These are phyloP conservation scores for Chelonus formosanus DNA, from an alignment of 2,888 invertebrate species.

Conservation along the genomic window DNA sequence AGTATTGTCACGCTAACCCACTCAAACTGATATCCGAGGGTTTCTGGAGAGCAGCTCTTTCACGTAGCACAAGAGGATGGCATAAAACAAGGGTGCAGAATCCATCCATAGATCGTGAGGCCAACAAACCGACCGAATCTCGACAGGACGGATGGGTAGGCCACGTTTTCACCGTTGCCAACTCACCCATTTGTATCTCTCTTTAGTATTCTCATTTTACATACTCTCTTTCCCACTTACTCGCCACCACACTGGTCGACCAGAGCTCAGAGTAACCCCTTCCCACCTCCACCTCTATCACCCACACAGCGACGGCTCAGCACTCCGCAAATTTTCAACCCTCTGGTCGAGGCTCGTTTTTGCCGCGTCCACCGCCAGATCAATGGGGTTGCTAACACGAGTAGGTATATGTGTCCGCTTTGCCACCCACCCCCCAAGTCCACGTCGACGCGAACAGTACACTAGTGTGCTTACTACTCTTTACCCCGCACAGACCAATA, in stretches of 20 bases:
- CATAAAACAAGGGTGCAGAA: constrained; percentile 42
- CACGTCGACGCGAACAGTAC: neutral
- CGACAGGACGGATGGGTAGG: constrained; percentile 58
- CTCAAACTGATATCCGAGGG: constrained; percentile 57
- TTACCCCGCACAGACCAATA: constrained; percentile 10
- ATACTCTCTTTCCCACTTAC: constrained; percentile 1
- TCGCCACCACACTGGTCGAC: constrained; percentile 6
- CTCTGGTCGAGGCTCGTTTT: constrained; percentile 54
- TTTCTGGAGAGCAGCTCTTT: constrained; percentile 34
- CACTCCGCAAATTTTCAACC: constrained; percentile 59
- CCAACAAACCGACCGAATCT: constrained; percentile 61
- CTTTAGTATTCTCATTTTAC: constrained; percentile 19
- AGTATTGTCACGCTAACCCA: constrained; percentile 56
- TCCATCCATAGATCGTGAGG: constrained; percentile 57
- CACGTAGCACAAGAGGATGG: constrained; percentile 15
- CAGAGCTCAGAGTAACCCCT: neutral
- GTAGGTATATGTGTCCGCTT: constrained; percentile 56
- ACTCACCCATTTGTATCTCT: constrained; percentile 38
- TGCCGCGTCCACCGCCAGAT: constrained; percentile 63
- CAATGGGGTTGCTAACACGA: constrained; percentile 65
- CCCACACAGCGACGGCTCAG: constrained; percentile 46
- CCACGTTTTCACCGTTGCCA: constrained; percentile 54
- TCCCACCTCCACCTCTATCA: constrained; percentile 27
- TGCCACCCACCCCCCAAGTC: constrained; percentile 19
- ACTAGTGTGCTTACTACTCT: constrained; percentile 7